Evolutionary conservation across 2,797 vertebrate genomes (phyloP).

Genomic region (Cossypha caffra): DNA sequence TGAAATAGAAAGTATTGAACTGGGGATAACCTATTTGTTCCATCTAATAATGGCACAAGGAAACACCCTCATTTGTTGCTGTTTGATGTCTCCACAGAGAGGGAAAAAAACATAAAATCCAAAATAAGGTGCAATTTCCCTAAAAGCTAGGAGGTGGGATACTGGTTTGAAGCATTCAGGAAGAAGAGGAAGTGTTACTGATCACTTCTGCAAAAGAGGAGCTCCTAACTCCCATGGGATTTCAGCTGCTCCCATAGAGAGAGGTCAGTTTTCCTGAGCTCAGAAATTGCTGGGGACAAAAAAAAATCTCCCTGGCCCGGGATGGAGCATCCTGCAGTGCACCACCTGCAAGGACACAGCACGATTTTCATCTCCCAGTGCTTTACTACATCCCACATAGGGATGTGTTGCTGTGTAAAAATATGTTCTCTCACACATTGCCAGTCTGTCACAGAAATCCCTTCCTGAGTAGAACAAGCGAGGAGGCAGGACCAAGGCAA

Average conservation of each 20-base stretch:
- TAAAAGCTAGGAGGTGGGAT: background rate
- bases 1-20: background rate
- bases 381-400: background rate
- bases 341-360: background rate
- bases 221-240: background rate
- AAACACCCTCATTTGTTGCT: background rate
- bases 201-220: background rate
- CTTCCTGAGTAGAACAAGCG: background rate
- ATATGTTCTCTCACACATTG: background rate
- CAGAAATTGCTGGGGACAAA: background rate
- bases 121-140: background rate
- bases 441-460: slow-evolving; percentile 24
- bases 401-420: background rate
- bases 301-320: background rate
- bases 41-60: background rate
- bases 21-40: background rate
- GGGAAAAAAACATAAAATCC: accelerated
- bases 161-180: background rate
- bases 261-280: background rate
- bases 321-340: background rate
- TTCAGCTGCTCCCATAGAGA: accelerated
- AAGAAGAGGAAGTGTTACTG: background rate
- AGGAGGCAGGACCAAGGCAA: background rate
- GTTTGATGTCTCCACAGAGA: background rate
- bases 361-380: background rate